A percentile compares a stretch with the other conserved stretches of the same genome.
phyloP scores from a whole-genome alignment of 2,113 vertebrate species.

The Ovis aries region DNA sequence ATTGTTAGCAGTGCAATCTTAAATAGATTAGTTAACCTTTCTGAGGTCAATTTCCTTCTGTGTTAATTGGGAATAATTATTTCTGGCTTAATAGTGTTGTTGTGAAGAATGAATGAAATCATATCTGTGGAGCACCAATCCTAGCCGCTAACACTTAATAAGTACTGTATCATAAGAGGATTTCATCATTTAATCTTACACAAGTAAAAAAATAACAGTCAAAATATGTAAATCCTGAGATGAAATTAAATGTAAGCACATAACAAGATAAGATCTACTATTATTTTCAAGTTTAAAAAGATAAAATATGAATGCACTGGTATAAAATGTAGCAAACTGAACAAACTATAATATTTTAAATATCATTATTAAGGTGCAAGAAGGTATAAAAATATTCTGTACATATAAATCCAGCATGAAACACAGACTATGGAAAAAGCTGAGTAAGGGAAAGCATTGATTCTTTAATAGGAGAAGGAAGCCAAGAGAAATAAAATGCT shows the following conservation, averaged over 20 bases:
- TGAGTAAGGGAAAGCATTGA: neutral
- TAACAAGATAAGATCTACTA: neutral
- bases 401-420: neutral
- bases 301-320: neutral
- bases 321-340: neutral
- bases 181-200: neutral
- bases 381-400: neutral
- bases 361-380: neutral
- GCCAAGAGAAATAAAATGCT: neutral
- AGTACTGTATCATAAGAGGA: neutral
- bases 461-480: neutral
- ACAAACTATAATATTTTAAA: neutral
- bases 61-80: slow-evolving; percentile 14
- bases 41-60: neutral
- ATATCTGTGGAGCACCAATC: neutral
- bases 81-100: neutral
- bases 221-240: neutral
- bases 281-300: neutral
- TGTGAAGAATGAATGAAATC: neutral
- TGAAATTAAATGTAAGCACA: neutral
- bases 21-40: neutral
- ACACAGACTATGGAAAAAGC: neutral
- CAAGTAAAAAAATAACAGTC: neutral
- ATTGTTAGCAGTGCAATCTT: neutral
- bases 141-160: neutral